phyloP scores from a whole-genome alignment of 1,140 invertebrate genomes.

The Campoletis sonorensis region DNA sequence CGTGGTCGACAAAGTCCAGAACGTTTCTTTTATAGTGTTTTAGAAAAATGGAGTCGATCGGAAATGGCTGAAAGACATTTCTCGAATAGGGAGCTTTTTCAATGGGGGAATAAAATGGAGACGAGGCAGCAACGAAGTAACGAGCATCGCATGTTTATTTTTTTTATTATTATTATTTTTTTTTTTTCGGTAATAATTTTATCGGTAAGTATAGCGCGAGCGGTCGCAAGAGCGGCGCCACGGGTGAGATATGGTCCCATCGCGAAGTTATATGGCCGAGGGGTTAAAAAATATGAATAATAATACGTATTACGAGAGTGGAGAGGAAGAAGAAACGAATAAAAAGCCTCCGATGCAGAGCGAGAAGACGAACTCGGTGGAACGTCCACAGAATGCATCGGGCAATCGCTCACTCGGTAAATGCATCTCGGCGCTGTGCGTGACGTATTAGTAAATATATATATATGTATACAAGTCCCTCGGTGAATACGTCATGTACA shows the following conservation, averaged over 20 bases:
- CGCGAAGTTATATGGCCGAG: background rate
- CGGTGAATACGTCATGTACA: slow-evolving; percentile 61
- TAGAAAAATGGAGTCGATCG: too few relatives aligned
- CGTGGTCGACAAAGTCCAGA: too few relatives aligned
- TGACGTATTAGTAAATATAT: slow-evolving; percentile 49
- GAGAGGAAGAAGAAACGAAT: slow-evolving; percentile 14
- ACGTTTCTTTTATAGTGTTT: too few relatives aligned
- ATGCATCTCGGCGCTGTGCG: slow-evolving; percentile 46
- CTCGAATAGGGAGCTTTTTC: too few relatives aligned
- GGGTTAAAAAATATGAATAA: slow-evolving; percentile 22
- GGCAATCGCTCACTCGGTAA: slow-evolving; percentile 52
- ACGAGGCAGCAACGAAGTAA: background rate
- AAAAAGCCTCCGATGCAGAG: slow-evolving; percentile 13
- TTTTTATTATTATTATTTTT: background rate
- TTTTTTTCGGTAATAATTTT: slow-evolving; percentile 28
- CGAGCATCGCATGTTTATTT: slow-evolving; percentile 2
- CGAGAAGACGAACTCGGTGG: slow-evolving; percentile 24
- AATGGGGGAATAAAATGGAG: too few relatives aligned
- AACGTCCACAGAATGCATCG: slow-evolving; percentile 34
- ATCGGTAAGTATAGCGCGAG: slow-evolving; percentile 25
- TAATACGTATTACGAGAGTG: slow-evolving; percentile 33
- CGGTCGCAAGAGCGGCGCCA: background rate
- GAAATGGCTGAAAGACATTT: too few relatives aligned
- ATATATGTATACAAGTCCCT: slow-evolving; percentile 46
- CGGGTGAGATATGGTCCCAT: slow-evolving; percentile 33